These are phyloP conservation scores for Trichopoda pennipes DNA, from an alignment of 2,888 invertebrate genomes.

Conservation along the genomic window DNA sequence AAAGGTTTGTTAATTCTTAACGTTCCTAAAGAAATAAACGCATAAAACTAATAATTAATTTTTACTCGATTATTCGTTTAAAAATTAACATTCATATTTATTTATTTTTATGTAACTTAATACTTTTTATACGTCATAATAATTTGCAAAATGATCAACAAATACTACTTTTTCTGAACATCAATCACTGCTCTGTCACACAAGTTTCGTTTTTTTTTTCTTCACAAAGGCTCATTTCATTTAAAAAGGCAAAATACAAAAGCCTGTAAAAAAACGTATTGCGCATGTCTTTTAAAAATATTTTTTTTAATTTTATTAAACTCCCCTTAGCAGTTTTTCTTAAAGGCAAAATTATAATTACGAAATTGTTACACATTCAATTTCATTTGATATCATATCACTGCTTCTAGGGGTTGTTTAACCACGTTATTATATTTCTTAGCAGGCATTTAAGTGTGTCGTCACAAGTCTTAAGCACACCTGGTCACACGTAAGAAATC, in stretches of 20 bases:
- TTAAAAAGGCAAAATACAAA: not conserved
- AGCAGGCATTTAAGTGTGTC: constrained; percentile 69
- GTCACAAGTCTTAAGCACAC: constrained; percentile 77
- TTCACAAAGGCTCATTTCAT: constrained; percentile 9
- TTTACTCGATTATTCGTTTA: not conserved
- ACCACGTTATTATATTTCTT: constrained; percentile 12
- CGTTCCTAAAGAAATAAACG: too few relatives aligned
- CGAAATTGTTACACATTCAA: constrained; percentile 59
- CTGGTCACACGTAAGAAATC: constrained; percentile 74
- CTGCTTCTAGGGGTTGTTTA: constrained; percentile 42
- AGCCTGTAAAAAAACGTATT: constrained; percentile 48
- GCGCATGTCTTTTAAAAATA: constrained; percentile 60
- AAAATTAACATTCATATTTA: not conserved
- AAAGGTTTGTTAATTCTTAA: too few relatives aligned
- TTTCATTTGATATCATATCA: constrained; percentile 58
- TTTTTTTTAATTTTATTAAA: constrained; percentile 13
- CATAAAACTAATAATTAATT: not conserved
- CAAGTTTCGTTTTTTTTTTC: not conserved
- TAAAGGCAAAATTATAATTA: constrained; percentile 63
- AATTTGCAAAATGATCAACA: constrained; percentile 53
- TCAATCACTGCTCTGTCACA: constrained; percentile 37
- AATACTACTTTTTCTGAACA: constrained; percentile 28
- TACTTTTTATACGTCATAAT: constrained; percentile 37
- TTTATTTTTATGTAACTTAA: constrained; percentile 21
- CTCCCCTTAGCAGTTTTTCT: constrained; percentile 31